phyloP scores from a whole-genome alignment of 2,113 vertebrate species.

The Oryzias javanicus region DNA sequence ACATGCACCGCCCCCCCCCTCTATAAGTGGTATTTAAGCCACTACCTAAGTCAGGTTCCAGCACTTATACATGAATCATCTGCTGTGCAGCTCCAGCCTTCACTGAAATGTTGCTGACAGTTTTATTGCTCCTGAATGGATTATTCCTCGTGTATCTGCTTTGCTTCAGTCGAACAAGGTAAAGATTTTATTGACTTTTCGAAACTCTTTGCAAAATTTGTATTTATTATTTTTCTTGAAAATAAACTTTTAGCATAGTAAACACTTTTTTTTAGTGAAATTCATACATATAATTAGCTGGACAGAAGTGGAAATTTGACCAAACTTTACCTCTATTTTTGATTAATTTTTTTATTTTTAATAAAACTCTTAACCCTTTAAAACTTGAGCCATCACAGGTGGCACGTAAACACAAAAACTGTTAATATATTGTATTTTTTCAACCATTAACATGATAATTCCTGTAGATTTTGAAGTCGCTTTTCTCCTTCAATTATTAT shows the following conservation, averaged over 20 bases:
- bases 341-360: too few relatives aligned
- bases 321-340: too few relatives aligned
- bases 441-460: too few relatives aligned
- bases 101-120: constrained; percentile 60
- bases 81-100: constrained; percentile 7
- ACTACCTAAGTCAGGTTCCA: constrained; percentile 16
- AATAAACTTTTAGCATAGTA: neutral
- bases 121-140: constrained; percentile 50
- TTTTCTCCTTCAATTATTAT: too few relatives aligned
- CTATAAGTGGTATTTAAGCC: constrained; percentile 9
- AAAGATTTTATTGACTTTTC: constrained; percentile 23
- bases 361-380: too few relatives aligned
- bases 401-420: too few relatives aligned
- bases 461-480: too few relatives aligned
- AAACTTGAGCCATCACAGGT: too few relatives aligned
- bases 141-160: constrained; percentile 45
- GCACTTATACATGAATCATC: constrained; percentile 9
- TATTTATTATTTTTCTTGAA: neutral
- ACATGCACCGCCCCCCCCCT: constrained; percentile 48
- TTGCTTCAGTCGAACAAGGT: constrained; percentile 64
- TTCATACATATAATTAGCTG: too few relatives aligned
- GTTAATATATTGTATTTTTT: too few relatives aligned
- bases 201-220: neutral
- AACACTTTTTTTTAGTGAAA: neutral
- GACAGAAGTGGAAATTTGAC: too few relatives aligned